These are phyloP conservation scores for Cliona cf. orientalis DNA, from an alignment of 37 sponge, comb jelly and placozoan genomes.

Conservation along the genomic window DNA sequence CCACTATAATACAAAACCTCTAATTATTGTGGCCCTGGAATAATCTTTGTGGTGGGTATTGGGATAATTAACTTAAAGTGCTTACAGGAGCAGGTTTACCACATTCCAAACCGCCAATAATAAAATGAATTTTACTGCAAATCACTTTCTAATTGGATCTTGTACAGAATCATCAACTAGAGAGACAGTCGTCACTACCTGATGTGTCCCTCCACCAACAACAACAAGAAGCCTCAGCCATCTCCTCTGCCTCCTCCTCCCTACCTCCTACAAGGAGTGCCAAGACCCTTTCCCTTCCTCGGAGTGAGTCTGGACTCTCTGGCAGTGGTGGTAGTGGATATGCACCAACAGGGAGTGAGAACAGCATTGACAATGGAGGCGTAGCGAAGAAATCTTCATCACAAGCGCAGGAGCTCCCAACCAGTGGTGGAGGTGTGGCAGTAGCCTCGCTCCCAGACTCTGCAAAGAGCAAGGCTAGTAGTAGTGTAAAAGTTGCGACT, in stretches of 20 bases:
- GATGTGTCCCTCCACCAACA: not conserved
- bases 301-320: not conserved
- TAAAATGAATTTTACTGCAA: too few species aligned
- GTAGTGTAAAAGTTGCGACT: too few species aligned
- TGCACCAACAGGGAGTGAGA: constrained; percentile 42
- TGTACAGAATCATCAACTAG: not conserved
- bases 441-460: too few species aligned
- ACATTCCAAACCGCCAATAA: too few species aligned
- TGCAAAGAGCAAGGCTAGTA: too few species aligned
- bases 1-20: too few species aligned
- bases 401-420: not conserved
- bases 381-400: not conserved
- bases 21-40: too few species aligned
- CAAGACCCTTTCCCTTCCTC: not conserved
- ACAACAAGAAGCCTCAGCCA: not conserved
- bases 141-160: too few species aligned
- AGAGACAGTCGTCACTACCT: constrained; percentile 9
- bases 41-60: too few species aligned
- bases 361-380: constrained; percentile 5
- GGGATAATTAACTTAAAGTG: too few species aligned
- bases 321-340: constrained; percentile 46
- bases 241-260: not conserved
- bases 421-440: too few species aligned
- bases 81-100: too few species aligned
- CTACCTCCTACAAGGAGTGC: not conserved